Percentiles rank a stretch among this genome's conserved stretches.
Evolutionary conservation across 2,797 vertebrate genomes (phyloP).

Genomic region (Pristis pectinata): DNA sequence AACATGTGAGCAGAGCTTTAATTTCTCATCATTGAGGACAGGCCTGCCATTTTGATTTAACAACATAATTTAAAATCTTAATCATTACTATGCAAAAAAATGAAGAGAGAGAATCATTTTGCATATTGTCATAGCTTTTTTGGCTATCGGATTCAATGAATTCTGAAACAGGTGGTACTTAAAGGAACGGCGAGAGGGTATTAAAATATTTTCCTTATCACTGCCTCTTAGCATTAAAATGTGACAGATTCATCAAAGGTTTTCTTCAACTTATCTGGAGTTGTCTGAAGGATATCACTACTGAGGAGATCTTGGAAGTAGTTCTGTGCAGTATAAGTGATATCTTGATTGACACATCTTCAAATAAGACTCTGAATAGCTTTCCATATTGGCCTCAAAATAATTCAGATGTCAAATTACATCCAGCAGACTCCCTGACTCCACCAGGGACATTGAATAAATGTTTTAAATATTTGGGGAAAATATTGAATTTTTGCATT

Average conservation of each 20-base stretch:
- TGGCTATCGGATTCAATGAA: constrained; percentile 66
- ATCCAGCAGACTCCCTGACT: constrained; percentile 72
- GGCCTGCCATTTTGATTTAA: constrained; percentile 63
- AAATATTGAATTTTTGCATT: constrained; percentile 84
- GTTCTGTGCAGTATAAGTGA: constrained; percentile 48
- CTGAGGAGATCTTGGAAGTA: constrained; percentile 43
- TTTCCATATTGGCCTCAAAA: constrained; percentile 74
- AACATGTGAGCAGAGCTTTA: constrained; percentile 41
- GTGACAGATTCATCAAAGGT: constrained; percentile 59
- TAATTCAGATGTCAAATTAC: constrained; percentile 94
- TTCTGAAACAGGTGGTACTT: constrained; percentile 49
- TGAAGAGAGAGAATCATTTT: constrained; percentile 51
- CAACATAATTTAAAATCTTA: constrained; percentile 64
- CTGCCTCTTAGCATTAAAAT: constrained; percentile 52
- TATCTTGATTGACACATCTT: constrained; percentile 81
- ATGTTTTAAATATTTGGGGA: constrained; percentile 87
- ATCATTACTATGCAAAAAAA: constrained; percentile 55
- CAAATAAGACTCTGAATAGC: constrained; percentile 84
- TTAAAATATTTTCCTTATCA: constrained; percentile 47
- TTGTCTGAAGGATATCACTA: constrained; percentile 60
- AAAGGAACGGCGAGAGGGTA: constrained; percentile 55
- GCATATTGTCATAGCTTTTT: constrained; percentile 57
- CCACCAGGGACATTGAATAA: constrained; percentile 66
- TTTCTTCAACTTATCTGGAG: constrained; percentile 59
- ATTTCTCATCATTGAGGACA: constrained; percentile 37